Evolutionary conservation across 2,888 invertebrate species (phyloP).

Genomic region (Chrysolina oricalcia): DNA sequence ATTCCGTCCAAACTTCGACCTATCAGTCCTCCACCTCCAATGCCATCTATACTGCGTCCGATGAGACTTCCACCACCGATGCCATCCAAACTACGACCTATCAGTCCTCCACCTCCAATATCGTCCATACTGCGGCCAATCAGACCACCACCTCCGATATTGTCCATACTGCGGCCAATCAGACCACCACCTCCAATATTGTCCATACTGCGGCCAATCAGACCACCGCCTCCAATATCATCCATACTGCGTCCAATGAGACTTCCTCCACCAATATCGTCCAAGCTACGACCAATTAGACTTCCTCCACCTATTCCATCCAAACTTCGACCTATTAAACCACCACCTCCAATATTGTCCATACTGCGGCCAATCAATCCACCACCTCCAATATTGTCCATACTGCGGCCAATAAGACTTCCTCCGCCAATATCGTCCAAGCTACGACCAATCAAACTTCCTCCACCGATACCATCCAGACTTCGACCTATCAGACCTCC

Average conservation of each 20-base stretch:
- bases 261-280: background rate
- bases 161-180: constrained; percentile 8
- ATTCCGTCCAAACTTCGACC: constrained; percentile 33
- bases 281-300: background rate
- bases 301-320: constrained; percentile 4
- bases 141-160: constrained; percentile 17
- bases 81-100: constrained; percentile 10
- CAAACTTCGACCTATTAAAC: constrained; percentile 27
- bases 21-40: constrained; percentile 25
- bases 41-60: constrained; percentile 21
- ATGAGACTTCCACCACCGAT: constrained; percentile 25
- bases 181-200: background rate
- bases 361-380: constrained; percentile 13
- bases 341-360: constrained; percentile 31
- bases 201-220: constrained; percentile 26
- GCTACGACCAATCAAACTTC: background rate
- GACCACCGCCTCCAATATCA: constrained; percentile 23
- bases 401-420: constrained; percentile 11
- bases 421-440: background rate
- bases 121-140: constrained; percentile 23
- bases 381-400: constrained; percentile 13
- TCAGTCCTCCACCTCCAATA: constrained; percentile 25
- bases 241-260: constrained; percentile 21
- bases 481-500: background rate
- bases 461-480: background rate